phyloP scores from a whole-genome alignment of 2,888 invertebrate species.

The Rotaria socialis region DNA sequence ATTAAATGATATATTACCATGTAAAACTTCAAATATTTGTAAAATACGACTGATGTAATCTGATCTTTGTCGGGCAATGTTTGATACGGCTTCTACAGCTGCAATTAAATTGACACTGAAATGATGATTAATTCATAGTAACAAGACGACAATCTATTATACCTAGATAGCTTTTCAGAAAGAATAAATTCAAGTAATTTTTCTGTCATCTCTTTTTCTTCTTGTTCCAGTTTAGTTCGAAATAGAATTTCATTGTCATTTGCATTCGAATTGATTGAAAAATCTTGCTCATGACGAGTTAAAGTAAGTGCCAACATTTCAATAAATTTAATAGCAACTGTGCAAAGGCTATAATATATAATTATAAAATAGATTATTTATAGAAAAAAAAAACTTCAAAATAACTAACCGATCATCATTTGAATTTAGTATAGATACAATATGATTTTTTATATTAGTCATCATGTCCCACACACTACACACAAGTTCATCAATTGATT shows the following conservation, averaged over 20 bases:
- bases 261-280: constrained; percentile 79
- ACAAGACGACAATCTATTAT: not conserved
- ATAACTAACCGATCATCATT: constrained; percentile 80
- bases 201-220: constrained; percentile 77
- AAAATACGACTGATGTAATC: constrained; percentile 81
- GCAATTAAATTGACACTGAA: constrained; percentile 83
- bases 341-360: constrained; percentile 69
- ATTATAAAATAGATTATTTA: not conserved
- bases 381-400: no score
- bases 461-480: constrained; percentile 82
- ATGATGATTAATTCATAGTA: constrained; percentile 27
- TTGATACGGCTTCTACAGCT: constrained; percentile 83
- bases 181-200: constrained; percentile 84
- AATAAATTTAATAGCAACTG: constrained; percentile 89
- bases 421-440: constrained; percentile 84
- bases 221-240: constrained; percentile 82
- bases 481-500: constrained; percentile 70
- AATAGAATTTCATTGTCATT: constrained; percentile 66
- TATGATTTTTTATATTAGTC: constrained; percentile 73
- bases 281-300: constrained; percentile 63
- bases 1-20: constrained; percentile 58
- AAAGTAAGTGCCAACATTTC: constrained; percentile 68
- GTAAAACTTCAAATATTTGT: constrained; percentile 65
- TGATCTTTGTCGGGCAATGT: constrained; percentile 83
- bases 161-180: constrained; percentile 78